A percentile compares a stretch with the other conserved stretches of the same genome.
Evolutionary conservation across 1,140 invertebrate genomes (phyloP).

Genomic region (Brachystomella parvula): DNA sequence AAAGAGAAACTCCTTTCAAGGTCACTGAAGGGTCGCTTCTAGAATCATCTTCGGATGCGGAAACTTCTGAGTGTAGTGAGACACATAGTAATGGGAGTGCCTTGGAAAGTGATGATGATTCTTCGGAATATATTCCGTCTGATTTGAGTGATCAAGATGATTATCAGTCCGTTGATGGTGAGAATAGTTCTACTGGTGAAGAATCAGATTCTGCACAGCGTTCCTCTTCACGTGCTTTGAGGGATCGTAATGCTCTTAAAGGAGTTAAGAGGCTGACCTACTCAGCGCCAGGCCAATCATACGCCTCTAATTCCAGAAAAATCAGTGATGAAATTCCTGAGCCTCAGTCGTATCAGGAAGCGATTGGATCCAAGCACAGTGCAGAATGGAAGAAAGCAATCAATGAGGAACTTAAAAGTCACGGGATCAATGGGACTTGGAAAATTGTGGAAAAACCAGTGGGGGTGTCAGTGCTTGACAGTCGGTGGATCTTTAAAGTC

Average conservation of each 20-base stretch:
- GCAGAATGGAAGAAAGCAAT: conserved; percentile 34
- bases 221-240: not conserved
- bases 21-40: not conserved
- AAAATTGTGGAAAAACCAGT: conserved; percentile 41
- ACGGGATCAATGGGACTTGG: conserved; percentile 37
- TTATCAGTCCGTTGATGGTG: not conserved
- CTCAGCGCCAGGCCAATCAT: not conserved
- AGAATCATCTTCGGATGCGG: not conserved
- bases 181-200: not conserved
- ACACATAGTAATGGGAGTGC: not conserved
- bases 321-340: conserved; percentile 3
- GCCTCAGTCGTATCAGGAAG: conserved; percentile 27
- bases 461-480: conserved; percentile 40
- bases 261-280: not conserved
- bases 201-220: not conserved
- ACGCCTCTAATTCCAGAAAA: not conserved
- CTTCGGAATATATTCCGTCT: no score
- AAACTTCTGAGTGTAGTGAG: not conserved
- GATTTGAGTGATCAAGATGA: conserved; percentile 8
- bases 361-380: conserved; percentile 17
- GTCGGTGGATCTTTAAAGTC: conserved; percentile 42
- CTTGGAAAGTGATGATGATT: not conserved
- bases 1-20: not conserved
- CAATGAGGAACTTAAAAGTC: conserved; percentile 31
- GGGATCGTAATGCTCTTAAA: not conserved